A percentile compares a stretch with the other conserved stretches of the same genome.
phyloP scores from a whole-genome alignment of 2,888 invertebrate species.

The Hanleya hanleyi region DNA sequence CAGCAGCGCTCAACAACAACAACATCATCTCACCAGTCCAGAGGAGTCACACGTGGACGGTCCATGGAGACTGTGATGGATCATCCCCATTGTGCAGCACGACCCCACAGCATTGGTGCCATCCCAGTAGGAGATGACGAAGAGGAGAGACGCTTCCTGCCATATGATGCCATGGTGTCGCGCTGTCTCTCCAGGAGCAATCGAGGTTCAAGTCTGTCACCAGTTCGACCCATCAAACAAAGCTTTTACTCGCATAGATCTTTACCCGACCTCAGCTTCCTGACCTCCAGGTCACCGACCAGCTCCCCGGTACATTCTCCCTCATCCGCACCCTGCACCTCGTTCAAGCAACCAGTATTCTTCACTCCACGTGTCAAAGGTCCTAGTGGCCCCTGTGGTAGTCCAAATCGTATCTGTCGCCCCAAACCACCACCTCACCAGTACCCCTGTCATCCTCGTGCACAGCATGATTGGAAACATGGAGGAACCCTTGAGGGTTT shows the following conservation, averaged over 20 bases:
- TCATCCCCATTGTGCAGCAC: no score
- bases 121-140: not conserved
- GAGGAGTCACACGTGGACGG: no score
- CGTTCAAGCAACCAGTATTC: conserved; percentile 1
- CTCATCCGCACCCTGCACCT: not conserved
- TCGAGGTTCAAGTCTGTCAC: not conserved
- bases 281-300: conserved; percentile 20
- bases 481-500: not conserved
- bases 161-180: not conserved
- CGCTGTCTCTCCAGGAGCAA: not conserved
- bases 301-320: not conserved
- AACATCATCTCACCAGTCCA: no score
- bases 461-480: not conserved
- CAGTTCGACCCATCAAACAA: not conserved
- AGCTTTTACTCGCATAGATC: conserved; percentile 56
- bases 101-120: conserved; percentile 2
- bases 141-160: not conserved
- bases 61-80: no score
- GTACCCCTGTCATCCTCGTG: not conserved
- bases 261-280: conserved; percentile 61
- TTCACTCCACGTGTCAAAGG: not conserved
- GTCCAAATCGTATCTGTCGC: not conserved
- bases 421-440: not conserved
- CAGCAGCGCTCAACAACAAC: no score
- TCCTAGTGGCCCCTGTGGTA: not conserved